These are phyloP conservation scores for Lithosia quadra DNA, from an alignment of 2,888 invertebrate species.

Conservation along the genomic window DNA sequence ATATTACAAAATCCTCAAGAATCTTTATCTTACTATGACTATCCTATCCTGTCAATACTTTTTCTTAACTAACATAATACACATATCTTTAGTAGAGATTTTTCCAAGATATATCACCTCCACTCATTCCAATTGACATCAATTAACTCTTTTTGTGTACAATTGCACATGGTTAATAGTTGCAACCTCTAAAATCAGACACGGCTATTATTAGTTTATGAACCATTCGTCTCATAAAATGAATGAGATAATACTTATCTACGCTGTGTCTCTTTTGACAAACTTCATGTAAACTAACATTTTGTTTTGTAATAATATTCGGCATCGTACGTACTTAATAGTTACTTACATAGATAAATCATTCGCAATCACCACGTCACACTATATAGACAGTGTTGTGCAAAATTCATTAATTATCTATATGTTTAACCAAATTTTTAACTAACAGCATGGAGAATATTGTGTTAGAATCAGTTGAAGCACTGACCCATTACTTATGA, in stretches of 20 bases:
- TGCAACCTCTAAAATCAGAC: constrained; percentile 33
- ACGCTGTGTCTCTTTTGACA: background rate
- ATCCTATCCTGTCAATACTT: background rate
- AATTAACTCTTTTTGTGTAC: constrained; percentile 27
- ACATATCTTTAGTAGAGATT: constrained; percentile 1
- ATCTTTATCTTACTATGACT: background rate
- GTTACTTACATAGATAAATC: constrained; percentile 16
- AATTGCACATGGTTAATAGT: constrained; percentile 21
- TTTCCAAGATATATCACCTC: background rate
- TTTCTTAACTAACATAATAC: constrained; percentile 4
- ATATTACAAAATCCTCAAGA: no score
- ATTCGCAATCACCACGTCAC: constrained; percentile 29
- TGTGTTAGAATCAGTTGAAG: constrained; percentile 29
- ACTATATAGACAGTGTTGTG: constrained; percentile 19
- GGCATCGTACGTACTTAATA: background rate
- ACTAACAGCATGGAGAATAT: constrained; percentile 49
- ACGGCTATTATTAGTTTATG: constrained; percentile 15
- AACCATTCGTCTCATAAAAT: background rate
- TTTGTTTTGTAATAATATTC: background rate
- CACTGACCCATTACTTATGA: constrained; percentile 52
- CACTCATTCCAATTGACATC: constrained; percentile 39
- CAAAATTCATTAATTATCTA: constrained; percentile 27
- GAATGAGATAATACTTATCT: background rate
- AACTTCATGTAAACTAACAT: constrained; percentile 28
- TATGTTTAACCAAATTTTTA: constrained; percentile 34